Evolutionary conservation across 92 coral and sea anemone genomes (phyloP), one percentile per base, ranked within the genome.

Genomic region (Heteractis magnifica): DNA sequence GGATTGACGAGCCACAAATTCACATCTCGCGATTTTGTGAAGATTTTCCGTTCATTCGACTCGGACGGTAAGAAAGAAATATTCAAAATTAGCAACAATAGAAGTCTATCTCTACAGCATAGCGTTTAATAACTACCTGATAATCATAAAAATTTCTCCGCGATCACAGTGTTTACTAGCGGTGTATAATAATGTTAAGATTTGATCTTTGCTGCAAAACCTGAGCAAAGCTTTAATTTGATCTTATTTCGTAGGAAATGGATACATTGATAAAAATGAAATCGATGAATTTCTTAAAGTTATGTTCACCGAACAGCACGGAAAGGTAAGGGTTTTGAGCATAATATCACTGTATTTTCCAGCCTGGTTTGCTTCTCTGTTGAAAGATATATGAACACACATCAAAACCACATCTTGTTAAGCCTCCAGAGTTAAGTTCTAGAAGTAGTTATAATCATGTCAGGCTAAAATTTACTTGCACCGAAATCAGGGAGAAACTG

Each of bases 241-340:
- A 62, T 16, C 10, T 59, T 41, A 23, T 41, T 50, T 75, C 56
- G 23, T 75, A 93, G 98, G 91, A 0, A 93, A 89, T 80, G 98
- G 98, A 8, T 93, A 93, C 78, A 93, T 93, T 5, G 98, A 93
- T 48, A 85, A 95, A 52, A 81, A 86, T 12, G 98, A 93, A 79
- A 62, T 93, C 11, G 95, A 93, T 76, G 81, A 76, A 10, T 93
- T 93, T 49, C 78, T 93, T 3, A 78, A 71, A 51, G 91, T 87
- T 50, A 86, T 93, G 56, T 90, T 87, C 56, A 88, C 87, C 13
- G 98, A 92, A 21, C 77, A 89, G 52, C 84, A 92, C 65, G 92
- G 91, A 80, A 51, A 82, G 73, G 86, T 82, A 73, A 2, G 79
- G n/a, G 0, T 65, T n/a, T n/a, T 11, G 13, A 8, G 82, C 1